Percentiles rank a stretch among this genome's conserved stretches.
Conservation (phyloP, 2,797 vertebrate genomes). For the Lepus oiostolus region DNA sequence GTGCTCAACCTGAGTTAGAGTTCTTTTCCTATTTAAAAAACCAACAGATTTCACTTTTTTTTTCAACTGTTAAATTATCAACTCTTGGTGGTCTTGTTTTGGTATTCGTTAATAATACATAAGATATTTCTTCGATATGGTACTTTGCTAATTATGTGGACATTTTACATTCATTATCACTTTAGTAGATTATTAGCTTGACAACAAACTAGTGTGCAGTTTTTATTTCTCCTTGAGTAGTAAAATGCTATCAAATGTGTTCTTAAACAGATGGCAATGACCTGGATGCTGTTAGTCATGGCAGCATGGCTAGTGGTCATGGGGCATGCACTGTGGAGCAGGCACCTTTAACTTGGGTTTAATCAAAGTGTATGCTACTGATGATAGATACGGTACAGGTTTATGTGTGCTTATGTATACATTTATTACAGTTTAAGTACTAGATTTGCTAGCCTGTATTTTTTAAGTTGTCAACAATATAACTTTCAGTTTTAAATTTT, state of each 20-base stretch:
- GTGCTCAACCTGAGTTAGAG: background rate
- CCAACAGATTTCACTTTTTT: background rate
- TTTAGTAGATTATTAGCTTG: conserved; percentile 45
- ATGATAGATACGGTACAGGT: conserved; percentile 92
- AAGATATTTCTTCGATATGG: background rate
- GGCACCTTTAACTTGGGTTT: conserved; percentile 92
- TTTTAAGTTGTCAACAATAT: conserved; percentile 29
- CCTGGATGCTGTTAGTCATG: conserved; percentile 94
- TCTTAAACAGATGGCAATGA: conserved; percentile 92
- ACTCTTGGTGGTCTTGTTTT: conserved; percentile 32
- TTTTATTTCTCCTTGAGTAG: conserved; percentile 70
- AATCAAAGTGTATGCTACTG: conserved; percentile 93
- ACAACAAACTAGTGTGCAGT: conserved; percentile 58
- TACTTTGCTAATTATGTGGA: conserved; percentile 61
- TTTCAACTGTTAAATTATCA: conserved; percentile 23
- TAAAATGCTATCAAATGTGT: conserved; percentile 83
- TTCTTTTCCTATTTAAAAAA: conserved; percentile 55
- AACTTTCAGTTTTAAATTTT: conserved; percentile 63
- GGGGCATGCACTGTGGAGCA: conserved; percentile 91
- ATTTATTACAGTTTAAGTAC: conserved; percentile 65
- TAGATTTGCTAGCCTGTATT: conserved; percentile 56
- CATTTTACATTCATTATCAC: conserved; percentile 39
- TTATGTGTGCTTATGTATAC: conserved; percentile 74
- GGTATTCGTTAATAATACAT: conserved; percentile 43
- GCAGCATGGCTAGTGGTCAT: conserved; percentile 94